phyloP scores from a whole-genome alignment of 2,113 vertebrate species.

The Zapus hudsonius region DNA sequence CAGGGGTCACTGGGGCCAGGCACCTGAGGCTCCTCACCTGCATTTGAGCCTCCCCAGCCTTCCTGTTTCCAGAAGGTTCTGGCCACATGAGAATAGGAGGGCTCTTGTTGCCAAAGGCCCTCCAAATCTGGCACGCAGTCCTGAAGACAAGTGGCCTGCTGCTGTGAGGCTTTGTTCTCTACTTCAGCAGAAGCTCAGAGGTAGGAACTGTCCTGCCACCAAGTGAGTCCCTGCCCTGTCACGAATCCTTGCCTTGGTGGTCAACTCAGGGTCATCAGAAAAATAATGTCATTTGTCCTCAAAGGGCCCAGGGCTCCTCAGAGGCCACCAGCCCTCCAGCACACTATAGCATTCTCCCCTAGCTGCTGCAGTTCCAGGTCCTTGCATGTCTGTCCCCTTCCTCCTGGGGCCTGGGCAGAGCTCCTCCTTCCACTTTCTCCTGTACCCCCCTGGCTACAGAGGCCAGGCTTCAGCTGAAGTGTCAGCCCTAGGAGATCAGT shows the following conservation, averaged over 20 bases:
- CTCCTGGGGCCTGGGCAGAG: too few species aligned
- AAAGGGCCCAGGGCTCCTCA: background rate
- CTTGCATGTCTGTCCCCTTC: background rate
- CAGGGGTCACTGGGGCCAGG: background rate
- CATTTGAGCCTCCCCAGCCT: too few species aligned
- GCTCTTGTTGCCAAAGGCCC: background rate
- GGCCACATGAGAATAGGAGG: background rate
- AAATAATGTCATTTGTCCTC: background rate
- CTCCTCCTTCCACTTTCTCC: background rate
- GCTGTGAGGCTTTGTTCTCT: background rate
- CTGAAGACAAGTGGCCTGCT: background rate
- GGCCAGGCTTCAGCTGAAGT: background rate
- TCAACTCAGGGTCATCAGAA: background rate
- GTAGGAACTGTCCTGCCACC: background rate
- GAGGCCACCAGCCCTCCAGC: background rate
- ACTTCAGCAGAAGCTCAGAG: background rate
- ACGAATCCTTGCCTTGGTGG: background rate
- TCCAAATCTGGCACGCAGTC: background rate
- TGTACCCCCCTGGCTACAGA: background rate
- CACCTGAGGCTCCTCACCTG: background rate
- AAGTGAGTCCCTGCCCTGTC: too few species aligned
- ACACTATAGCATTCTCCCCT: fast-evolving
- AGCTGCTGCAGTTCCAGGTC: background rate
- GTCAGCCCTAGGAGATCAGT: background rate
- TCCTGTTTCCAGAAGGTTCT: background rate